A percentile compares a stretch with the other conserved stretches of the same genome.
These are phyloP conservation scores for Coecobrya sp. DNA, from an alignment of 2,888 invertebrate genomes.

Conservation along the genomic window DNA sequence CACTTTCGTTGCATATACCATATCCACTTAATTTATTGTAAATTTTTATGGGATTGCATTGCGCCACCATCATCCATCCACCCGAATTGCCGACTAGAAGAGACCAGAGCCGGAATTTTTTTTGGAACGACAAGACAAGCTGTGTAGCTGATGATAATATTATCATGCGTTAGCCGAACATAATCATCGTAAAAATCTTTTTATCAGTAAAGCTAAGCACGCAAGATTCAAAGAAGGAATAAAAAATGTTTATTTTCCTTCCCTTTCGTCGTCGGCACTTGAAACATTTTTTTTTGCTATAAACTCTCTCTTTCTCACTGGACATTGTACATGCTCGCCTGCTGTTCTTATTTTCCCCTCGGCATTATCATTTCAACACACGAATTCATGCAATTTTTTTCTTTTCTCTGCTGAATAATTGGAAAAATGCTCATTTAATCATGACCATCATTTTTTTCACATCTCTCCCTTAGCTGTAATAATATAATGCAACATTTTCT, in stretches of 20 bases:
- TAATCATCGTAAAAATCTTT: slow-evolving; percentile 40
- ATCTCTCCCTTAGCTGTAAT: neutral
- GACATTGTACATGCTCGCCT: slow-evolving; percentile 35
- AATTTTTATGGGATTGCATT: neutral
- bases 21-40: neutral
- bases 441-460: slow-evolving; percentile 4
- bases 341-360: slow-evolving; percentile 25
- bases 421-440: slow-evolving; percentile 37
- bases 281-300: neutral
- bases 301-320: neutral
- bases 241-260: slow-evolving; percentile 7
- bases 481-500: neutral
- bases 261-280: slow-evolving; percentile 46
- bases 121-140: neutral
- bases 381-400: neutral
- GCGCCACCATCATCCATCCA: neutral
- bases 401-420: slow-evolving; percentile 19
- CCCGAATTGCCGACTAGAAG: neutral
- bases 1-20: neutral
- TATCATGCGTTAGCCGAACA: slow-evolving; percentile 20
- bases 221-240: slow-evolving; percentile 1
- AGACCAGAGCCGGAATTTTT: neutral
- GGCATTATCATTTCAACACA: slow-evolving; percentile 30
- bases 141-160: neutral
- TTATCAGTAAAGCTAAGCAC: slow-evolving; percentile 14